Percentiles rank a stretch among this genome's conserved stretches.
Evolutionary conservation across 2,797 vertebrate species (phyloP).

Genomic region (Anisognathus igniventris): DNA sequence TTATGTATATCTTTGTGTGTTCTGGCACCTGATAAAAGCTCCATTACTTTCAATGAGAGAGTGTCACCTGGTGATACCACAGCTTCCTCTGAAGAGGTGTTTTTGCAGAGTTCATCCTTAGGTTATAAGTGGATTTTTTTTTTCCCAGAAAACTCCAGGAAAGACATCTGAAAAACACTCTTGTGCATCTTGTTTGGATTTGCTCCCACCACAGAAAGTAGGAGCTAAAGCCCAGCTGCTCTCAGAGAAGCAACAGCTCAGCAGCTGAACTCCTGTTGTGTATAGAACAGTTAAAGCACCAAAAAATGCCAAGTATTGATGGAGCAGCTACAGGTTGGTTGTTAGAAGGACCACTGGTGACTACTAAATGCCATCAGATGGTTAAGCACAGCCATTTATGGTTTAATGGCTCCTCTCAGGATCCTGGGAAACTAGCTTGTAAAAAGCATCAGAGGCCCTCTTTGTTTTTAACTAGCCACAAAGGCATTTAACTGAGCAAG

Average conservation of each 20-base stretch:
- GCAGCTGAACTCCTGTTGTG: not conserved
- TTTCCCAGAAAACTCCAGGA: not conserved
- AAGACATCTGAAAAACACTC: constrained; percentile 6
- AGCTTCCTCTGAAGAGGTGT: not conserved
- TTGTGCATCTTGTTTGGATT: not conserved
- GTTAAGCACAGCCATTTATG: constrained; percentile 8
- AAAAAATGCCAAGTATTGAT: constrained; percentile 3
- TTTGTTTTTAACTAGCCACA: not conserved
- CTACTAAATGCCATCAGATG: constrained; percentile 46
- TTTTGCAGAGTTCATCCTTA: constrained; percentile 2
- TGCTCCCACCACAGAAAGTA: not conserved
- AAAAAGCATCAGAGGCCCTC: constrained; percentile 10
- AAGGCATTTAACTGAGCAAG: not conserved
- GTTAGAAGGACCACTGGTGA: constrained; percentile 18
- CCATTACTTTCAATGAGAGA: not conserved
- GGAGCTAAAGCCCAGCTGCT: not conserved
- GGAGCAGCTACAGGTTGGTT: not conserved
- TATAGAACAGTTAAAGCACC: not conserved
- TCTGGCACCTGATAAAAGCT: constrained; percentile 55
- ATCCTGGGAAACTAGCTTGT: constrained; percentile 36
- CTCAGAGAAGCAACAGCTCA: fast-evolving
- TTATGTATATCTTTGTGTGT: constrained; percentile 22
- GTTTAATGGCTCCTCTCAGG: constrained; percentile 4
- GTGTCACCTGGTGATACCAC: constrained; percentile 6
- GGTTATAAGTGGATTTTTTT: not conserved